Evolutionary conservation across 2,888 invertebrate species (phyloP).

Genomic region (Eilema sororculum): DNA sequence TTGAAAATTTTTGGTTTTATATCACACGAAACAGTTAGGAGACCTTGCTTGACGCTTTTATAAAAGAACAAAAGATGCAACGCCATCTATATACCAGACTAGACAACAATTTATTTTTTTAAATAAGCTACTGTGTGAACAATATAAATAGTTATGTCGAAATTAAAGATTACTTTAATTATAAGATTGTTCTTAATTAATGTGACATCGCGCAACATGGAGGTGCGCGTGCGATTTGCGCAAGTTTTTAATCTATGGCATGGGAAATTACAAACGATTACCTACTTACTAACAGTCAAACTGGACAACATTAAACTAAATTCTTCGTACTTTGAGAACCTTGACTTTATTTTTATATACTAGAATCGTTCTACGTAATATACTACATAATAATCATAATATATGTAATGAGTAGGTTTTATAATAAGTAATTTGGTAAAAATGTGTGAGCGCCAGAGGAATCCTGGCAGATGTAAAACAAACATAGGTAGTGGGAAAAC

Average conservation of each 20-base stretch:
- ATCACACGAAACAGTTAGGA: slow-evolving; percentile 45
- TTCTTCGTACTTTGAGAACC: background rate
- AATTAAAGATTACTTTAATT: slow-evolving; percentile 27
- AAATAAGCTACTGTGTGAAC: slow-evolving; percentile 22
- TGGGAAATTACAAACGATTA: slow-evolving; percentile 27
- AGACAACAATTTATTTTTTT: slow-evolving; percentile 28
- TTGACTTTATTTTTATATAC: slow-evolving; percentile 12
- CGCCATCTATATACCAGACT: slow-evolving; percentile 32
- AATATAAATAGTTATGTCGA: slow-evolving; percentile 25
- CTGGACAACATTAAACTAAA: slow-evolving; percentile 19
- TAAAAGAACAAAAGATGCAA: slow-evolving; percentile 42
- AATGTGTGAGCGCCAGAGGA: background rate
- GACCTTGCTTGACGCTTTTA: slow-evolving; percentile 43
- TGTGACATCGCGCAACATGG: slow-evolving; percentile 37
- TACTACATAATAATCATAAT: background rate
- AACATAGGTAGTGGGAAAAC: too few relatives aligned
- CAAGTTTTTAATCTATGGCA: slow-evolving; percentile 22
- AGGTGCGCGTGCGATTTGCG: slow-evolving; percentile 33
- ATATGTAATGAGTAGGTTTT: background rate
- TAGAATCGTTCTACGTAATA: slow-evolving; percentile 3
- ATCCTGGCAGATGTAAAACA: background rate
- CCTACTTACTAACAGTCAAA: slow-evolving; percentile 18
- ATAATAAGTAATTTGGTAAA: background rate
- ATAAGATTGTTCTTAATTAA: slow-evolving; percentile 32
- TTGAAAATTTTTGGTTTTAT: slow-evolving; percentile 50